Percentiles rank a stretch among this genome's conserved stretches.
phyloP scores from a whole-genome alignment of 2,888 invertebrate genomes.

The Scaptomyza reducta region DNA sequence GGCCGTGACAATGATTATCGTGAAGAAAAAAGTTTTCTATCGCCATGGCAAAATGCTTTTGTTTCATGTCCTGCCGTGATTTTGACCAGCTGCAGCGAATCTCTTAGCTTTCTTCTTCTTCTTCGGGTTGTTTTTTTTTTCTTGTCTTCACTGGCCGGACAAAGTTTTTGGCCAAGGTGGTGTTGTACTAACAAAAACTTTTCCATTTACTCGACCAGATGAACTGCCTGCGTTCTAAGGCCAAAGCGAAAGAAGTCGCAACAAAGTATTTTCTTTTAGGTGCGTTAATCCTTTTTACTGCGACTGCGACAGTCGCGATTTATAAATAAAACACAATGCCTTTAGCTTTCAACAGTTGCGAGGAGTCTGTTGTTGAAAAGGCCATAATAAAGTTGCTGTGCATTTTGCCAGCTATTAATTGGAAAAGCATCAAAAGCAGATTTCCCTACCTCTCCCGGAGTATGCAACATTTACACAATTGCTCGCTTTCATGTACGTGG shows the following conservation, averaged over 20 bases:
- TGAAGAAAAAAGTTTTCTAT: conserved; percentile 54
- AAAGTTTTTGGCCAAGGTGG: conserved; percentile 67
- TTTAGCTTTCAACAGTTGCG: conserved; percentile 33
- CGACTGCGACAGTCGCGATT: conserved; percentile 26
- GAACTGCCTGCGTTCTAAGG: conserved; percentile 50
- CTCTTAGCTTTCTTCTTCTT: conserved; percentile 14
- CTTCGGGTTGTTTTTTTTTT: conserved; percentile 33
- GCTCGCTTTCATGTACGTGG: conserved; percentile 1
- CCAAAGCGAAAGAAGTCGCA: conserved; percentile 15
- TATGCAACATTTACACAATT: conserved; percentile 10
- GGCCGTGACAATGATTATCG: conserved; percentile 75
- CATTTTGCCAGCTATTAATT: conserved; percentile 62
- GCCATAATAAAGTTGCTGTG: conserved; percentile 7
- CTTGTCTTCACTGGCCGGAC: conserved; percentile 34
- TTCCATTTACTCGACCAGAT: conserved; percentile 73
- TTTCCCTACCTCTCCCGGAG: conserved; percentile 6
- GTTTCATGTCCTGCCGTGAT: conserved; percentile 55
- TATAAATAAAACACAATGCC: conserved; percentile 27
- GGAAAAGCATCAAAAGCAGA: conserved; percentile 71
- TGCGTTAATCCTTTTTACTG: conserved; percentile 49
- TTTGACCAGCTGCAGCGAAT: conserved; percentile 50
- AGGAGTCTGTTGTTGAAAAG: background rate
- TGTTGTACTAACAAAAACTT: conserved; percentile 67
- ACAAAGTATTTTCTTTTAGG: conserved; percentile 36
- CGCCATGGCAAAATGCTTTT: conserved; percentile 53